Percentiles rank a stretch among this genome's conserved stretches.
Evolutionary conservation across 2,797 vertebrate species (phyloP).

Genomic region (Melanotaenia maccullochi): DNA sequence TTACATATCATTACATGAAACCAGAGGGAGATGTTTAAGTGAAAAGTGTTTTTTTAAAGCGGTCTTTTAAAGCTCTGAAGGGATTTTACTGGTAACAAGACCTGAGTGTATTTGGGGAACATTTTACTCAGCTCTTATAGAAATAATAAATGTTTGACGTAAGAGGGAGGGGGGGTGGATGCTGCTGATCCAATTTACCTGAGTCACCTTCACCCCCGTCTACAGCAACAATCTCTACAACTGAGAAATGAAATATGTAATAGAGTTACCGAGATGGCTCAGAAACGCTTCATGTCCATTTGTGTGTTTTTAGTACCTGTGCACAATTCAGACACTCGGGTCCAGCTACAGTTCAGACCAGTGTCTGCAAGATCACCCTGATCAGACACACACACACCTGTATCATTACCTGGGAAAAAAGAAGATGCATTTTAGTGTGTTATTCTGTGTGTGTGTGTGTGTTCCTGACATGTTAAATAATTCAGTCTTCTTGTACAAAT

Average conservation of each 20-base stretch:
- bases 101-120: slow-evolving; percentile 13
- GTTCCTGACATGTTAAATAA: slow-evolving; percentile 77
- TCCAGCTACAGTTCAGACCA: slow-evolving; percentile 72
- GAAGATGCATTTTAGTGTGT: slow-evolving; percentile 4
- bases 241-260: slow-evolving; percentile 55
- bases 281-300: neutral
- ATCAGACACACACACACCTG: slow-evolving; percentile 66
- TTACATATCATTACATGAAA: slow-evolving; percentile 10
- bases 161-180: slow-evolving; percentile 15
- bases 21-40: neutral
- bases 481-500: slow-evolving; percentile 75
- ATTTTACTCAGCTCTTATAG: slow-evolving; percentile 42
- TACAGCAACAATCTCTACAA: slow-evolving; percentile 61
- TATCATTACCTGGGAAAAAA: slow-evolving; percentile 63
- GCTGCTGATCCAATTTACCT: slow-evolving; percentile 61
- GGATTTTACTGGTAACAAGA: slow-evolving; percentile 7
- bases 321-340: slow-evolving; percentile 69
- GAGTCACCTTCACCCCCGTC: slow-evolving; percentile 60
- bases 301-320: slow-evolving; percentile 54
- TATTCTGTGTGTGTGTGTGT: slow-evolving; percentile 6
- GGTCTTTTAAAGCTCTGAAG: neutral
- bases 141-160: slow-evolving; percentile 50
- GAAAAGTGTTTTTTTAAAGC: neutral
- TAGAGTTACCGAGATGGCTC: slow-evolving; percentile 5
- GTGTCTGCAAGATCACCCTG: slow-evolving; percentile 34